Evolutionary conservation across 2,113 vertebrate genomes (phyloP).

Genomic region (Austrofundulus limnaeus): DNA sequence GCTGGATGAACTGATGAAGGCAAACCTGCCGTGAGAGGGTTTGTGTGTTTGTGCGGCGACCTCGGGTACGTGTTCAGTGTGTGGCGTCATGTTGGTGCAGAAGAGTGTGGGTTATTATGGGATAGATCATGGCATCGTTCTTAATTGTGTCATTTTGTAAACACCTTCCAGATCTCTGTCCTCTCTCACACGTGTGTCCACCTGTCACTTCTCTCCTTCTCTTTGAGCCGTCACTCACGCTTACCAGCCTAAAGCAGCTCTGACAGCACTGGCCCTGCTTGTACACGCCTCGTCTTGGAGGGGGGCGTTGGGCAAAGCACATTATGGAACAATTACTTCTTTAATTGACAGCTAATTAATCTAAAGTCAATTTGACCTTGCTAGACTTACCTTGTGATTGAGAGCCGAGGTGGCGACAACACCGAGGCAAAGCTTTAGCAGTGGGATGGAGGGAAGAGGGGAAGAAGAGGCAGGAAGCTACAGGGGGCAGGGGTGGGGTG

Average conservation of each 20-base stretch:
- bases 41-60: not conserved
- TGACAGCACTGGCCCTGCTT: constrained; percentile 61
- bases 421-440: constrained; percentile 19
- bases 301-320: constrained; percentile 24
- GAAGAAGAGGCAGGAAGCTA: not conserved
- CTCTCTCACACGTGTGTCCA: constrained; percentile 14
- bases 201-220: constrained; percentile 17
- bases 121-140: constrained; percentile 59
- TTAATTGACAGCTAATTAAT: constrained; percentile 84
- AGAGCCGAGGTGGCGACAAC: constrained; percentile 40
- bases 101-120: constrained; percentile 27
- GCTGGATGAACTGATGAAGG: constrained; percentile 28
- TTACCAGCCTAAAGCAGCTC: constrained; percentile 69
- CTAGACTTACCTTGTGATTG: constrained; percentile 71
- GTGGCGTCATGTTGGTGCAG: constrained; percentile 16
- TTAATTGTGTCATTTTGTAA: constrained; percentile 43
- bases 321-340: constrained; percentile 80
- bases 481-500: not conserved
- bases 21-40: constrained; percentile 10
- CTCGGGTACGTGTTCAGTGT: constrained; percentile 23
- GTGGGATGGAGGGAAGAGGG: constrained; percentile 9
- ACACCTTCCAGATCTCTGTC: constrained; percentile 8
- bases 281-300: constrained; percentile 60
- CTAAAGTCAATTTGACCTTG: constrained; percentile 84
- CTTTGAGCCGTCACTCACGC: constrained; percentile 53